Conservation (phyloP, 2,888 invertebrate species). For the Rhodophaea formosa region DNA sequence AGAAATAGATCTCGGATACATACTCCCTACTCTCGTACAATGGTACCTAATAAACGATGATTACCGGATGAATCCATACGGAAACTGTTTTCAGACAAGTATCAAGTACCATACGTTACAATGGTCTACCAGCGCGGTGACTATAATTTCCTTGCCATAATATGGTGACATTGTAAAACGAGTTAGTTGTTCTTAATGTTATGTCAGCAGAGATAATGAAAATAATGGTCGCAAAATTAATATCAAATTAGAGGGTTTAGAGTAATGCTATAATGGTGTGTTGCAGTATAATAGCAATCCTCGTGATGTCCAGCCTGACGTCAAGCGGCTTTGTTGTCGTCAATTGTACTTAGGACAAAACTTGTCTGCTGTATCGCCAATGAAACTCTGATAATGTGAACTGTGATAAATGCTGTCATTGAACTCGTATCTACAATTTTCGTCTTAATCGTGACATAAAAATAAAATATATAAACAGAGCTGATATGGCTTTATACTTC, state of each 20-base stretch:
- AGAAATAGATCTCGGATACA: background rate
- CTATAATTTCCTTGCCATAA: conserved; percentile 68
- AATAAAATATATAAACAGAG: background rate
- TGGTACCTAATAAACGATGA: background rate
- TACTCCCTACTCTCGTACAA: background rate
- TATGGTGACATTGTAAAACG: conserved; percentile 70
- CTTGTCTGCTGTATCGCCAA: conserved; percentile 3
- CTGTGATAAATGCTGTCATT: conserved; percentile 14
- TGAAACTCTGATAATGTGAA: conserved; percentile 1
- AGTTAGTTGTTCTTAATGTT: conserved; percentile 62
- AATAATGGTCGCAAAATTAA: conserved; percentile 76
- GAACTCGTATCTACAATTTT: conserved; percentile 1
- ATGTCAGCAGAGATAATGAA: conserved; percentile 74
- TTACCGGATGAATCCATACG: conserved; percentile 30
- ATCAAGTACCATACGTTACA: conserved; percentile 34
- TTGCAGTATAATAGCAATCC: conserved; percentile 60
- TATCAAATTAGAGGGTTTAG: conserved; percentile 74
- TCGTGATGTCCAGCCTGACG: conserved; percentile 43
- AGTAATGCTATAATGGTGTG: conserved; percentile 70
- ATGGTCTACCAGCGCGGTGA: conserved; percentile 47
- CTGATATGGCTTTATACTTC: no score
- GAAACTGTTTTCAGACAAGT: conserved; percentile 59
- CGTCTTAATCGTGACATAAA: background rate
- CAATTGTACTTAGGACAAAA: background rate
- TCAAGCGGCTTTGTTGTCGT: conserved; percentile 9